A percentile compares a stretch with the other conserved stretches of the same genome.
Evolutionary conservation across 2,113 vertebrate species (phyloP).

Genomic region (Gallinago media): DNA sequence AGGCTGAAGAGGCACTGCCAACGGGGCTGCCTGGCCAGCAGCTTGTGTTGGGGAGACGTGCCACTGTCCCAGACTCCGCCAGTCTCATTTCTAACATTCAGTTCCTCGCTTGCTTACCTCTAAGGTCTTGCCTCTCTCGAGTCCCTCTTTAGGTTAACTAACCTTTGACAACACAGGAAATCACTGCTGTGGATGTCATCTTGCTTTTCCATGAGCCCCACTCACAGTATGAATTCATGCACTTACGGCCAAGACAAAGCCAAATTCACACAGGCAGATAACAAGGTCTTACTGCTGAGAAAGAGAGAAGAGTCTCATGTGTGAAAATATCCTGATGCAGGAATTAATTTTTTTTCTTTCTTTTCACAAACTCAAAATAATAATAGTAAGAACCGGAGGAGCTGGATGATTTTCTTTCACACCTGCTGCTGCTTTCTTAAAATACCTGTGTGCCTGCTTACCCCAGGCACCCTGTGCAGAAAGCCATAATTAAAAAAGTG

Average conservation of each 20-base stretch:
- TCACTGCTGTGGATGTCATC: neutral
- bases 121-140: neutral
- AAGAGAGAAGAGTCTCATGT: neutral
- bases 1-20: neutral
- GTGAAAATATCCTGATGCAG: neutral
- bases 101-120: neutral
- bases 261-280: neutral
- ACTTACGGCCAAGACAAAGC: neutral
- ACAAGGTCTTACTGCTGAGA: neutral
- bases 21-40: neutral
- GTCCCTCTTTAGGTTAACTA: neutral
- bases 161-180: neutral
- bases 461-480: neutral
- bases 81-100: neutral
- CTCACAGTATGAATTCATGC: neutral
- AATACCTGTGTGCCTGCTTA: neutral
- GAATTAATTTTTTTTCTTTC: neutral
- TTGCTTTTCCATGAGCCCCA: neutral
- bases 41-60: rapidly evolving
- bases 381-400: neutral
- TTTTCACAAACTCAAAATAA: neutral
- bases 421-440: neutral
- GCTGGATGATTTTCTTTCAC: neutral
- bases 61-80: neutral
- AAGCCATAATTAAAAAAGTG: neutral